These are phyloP conservation scores for Brienomyrus longianalis DNA, from an alignment of 2,113 vertebrate species.

Conservation along the genomic window DNA sequence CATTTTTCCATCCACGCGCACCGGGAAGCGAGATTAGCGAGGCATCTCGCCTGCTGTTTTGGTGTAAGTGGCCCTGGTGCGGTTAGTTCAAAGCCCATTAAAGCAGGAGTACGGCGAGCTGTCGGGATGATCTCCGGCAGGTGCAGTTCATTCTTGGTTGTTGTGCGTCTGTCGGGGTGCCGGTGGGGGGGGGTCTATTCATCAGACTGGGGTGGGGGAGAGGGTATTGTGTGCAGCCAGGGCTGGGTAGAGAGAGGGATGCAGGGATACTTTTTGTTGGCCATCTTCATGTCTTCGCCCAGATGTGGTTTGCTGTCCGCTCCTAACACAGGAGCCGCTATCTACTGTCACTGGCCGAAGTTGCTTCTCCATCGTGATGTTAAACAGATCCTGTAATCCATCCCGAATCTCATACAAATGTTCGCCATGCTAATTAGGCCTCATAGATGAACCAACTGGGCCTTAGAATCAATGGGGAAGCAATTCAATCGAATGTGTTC, in stretches of 20 bases:
- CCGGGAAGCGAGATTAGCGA: background rate
- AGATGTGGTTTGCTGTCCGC: background rate
- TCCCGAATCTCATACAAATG: background rate
- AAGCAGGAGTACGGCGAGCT: background rate
- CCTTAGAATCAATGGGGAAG: background rate
- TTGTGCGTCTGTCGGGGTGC: background rate
- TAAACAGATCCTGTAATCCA: conserved; percentile 7
- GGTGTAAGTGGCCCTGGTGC: background rate
- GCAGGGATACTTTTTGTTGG: background rate
- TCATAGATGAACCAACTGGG: background rate
- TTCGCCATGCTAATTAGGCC: conserved; percentile 4
- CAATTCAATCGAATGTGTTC: conserved; percentile 1
- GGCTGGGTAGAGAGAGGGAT: background rate
- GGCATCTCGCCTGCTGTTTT: background rate
- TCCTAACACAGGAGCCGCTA: background rate
- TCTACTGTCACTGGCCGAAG: background rate
- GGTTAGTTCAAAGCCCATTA: background rate
- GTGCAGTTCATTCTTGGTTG: background rate
- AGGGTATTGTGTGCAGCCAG: background rate
- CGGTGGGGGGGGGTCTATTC: background rate
- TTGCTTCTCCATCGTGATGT: background rate
- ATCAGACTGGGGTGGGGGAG: background rate
- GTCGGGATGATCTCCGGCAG: background rate
- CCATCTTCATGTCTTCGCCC: background rate
- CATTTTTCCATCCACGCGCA: background rate